Evolutionary conservation across 2,888 invertebrate genomes (phyloP), one percentile per base, ranked within the genome.

Genomic region (Tipula unca): DNA sequence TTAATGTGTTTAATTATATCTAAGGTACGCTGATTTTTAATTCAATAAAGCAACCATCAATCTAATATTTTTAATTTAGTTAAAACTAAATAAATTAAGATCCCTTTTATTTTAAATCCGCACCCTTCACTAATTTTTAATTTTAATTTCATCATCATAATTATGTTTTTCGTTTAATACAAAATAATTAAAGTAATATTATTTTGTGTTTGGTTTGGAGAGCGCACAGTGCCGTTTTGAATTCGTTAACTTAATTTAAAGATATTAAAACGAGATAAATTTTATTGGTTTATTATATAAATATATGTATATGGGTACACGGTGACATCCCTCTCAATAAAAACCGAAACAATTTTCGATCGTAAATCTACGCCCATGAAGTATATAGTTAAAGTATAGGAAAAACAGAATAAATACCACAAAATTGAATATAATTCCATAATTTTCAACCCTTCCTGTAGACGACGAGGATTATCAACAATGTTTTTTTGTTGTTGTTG

Each of bases 281-380:
- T 69, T 69, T 69, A 69, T 69, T 69, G 69, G 69, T 69, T 69
- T 69, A 69, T 69, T 69, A n/a, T n/a, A n/a, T n/a, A n/a, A n/a
- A n/a, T n/a, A n/a, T n/a, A n/a, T n/a, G n/a, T n/a, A n/a, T n/a
- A 69, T 69, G 69, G 20, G 69, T 48, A 48, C n/a, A n/a, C 48
- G 17, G 48, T 69, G 69, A 69, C 69, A 69, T 69, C 69, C 69
- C 69, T 69, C 25, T 25, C 69, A 25, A 69, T 69, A 25, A 69
- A 69, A 69, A 25, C 10, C 13, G 2, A 69, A 25, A 69, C 20
- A 25, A 69, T 25, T 25, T 69, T 69, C 69, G 25, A 48, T 69
- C 69, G 69, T 69, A 69, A 69, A 69, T 69, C 69, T 69, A 69
- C 69, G 69, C 69, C 69, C 69, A 69, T 69, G 69, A 69, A 69